Base-by-base conservation (phyloP, 2,797 vertebrate species). In the Ammospiza maritima region DNA sequence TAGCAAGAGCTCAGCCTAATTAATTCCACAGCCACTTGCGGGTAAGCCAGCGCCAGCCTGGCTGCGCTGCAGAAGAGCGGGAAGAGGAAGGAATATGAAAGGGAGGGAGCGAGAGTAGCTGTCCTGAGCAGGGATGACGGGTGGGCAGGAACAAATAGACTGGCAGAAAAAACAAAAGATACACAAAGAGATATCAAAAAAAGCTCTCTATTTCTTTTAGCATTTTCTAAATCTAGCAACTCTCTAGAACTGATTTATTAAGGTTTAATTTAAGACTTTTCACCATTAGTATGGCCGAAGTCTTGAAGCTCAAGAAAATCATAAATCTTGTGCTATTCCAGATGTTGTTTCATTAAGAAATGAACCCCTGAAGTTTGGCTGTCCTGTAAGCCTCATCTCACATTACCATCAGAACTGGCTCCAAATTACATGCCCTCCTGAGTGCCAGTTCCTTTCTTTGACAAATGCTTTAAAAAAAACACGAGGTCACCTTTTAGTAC, bases 151-250 rank as follows among this genome's bases (percentile, higher is more conserved):
- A 62, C 42, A 71, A 77, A 74, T 0, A 32, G 40, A 27, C 22
- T 80, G 72, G 71, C 51, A 81, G 26, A 29, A 32, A 83, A 94
- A 85, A 85, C 65, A 91, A 58, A 67, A 73, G 27, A 22, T 75
- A 74, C 32, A 65, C 32, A 60, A 81, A 62, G 30, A 62, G 14
- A 21, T 62, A 22, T 22, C 29, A 22, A 32, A 62, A 61, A 62
- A 84, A 85, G 18, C 57, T 25, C 5, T 64, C 21, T 29, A 51
- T 42, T 44, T 65, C 57, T 62, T 91, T 44, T 60, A 82, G 34
- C 21, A 40, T 51, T 85, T 96, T 83, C 84, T 82, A 78, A 77
- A 85, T 85, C 72, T 80, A 91, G 79, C 21, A 72, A 40, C n/a
- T 77, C 47, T 77, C 32, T 53, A 90, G 18, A 66, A 69, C 11